Base-by-base conservation (phyloP, 2,113 vertebrate species). In the Semicossyphus pulcher region DNA sequence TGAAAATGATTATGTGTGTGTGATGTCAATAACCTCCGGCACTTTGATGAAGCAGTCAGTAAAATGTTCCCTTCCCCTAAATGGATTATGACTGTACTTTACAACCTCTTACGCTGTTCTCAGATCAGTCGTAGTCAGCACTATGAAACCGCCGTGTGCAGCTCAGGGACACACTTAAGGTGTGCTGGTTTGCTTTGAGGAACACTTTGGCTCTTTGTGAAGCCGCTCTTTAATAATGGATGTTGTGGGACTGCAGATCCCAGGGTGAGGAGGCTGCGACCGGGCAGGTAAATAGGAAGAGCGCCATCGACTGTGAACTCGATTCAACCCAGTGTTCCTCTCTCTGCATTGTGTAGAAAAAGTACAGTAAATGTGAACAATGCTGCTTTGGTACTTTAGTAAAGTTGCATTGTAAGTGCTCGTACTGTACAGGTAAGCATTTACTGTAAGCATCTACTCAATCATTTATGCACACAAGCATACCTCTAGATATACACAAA, bases 221-320 rank as follows among this genome's bases (percentile, higher is more conserved):
- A 56, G 80, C 72, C 26, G 63, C 20, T 82, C 76, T 88, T 92
- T 79, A 91, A 92, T 92, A 90, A 91, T 92, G 80, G 68, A 91
- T 89, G 87, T 4, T 47, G 23, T 71, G 91, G 87, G 88, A 92
- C 88, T 89, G 88, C 88, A 54, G 88, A 88, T 83, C 86, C 67
- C 76, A 47, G 77, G 78, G 84, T 61, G 69, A 86, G 81, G 61
- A 79, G 74, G 70, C 68, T 25, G 64, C 75, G 88, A 83, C 87
- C 37, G 64, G 58, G 4, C 85, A 85, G 85, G 81, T 79, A 39
- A 76, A 76, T 7, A 37, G 78, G 64, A 72, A 52, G 66, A 41
- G 44, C 52, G 60, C 67, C 68, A 53, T 44, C 41, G 29, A 58
- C 31, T 65, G 45, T 66, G 36, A 71, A 81, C 80, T 76, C 72